These are phyloP conservation scores for Oscheius sp. DNA, from an alignment of 2,888 invertebrate species.

Conservation along the genomic window DNA sequence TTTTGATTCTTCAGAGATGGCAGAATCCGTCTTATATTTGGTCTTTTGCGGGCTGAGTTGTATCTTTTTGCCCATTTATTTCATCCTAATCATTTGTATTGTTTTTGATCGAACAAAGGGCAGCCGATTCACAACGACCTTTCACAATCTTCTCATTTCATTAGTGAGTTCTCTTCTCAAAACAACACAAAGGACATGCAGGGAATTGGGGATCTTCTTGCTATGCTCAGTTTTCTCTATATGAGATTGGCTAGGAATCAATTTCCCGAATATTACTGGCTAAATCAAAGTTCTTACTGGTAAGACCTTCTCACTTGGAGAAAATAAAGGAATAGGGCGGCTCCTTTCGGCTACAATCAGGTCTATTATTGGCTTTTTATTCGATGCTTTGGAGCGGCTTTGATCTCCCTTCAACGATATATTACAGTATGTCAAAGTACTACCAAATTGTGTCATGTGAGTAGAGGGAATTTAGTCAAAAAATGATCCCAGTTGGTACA, in stretches of 20 bases:
- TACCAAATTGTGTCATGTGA: neutral
- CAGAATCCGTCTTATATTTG: neutral
- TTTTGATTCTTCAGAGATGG: no score
- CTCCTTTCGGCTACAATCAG: slow-evolving; percentile 10
- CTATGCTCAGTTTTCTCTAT: slow-evolving; percentile 12
- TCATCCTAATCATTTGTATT: neutral
- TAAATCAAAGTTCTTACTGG: neutral
- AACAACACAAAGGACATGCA: neutral
- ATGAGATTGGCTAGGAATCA: neutral
- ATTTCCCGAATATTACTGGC: slow-evolving; percentile 1
- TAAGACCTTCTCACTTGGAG: neutral
- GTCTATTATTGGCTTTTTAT: slow-evolving; percentile 18
- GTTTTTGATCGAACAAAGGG: slow-evolving; percentile 3
- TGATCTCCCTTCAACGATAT: slow-evolving; percentile 21
- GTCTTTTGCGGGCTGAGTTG: slow-evolving; percentile 12
- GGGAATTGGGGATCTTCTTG: slow-evolving; percentile 6
- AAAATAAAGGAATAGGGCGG: neutral
- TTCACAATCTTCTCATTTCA: slow-evolving; percentile 15
- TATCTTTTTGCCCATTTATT: slow-evolving; percentile 12
- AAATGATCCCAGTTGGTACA: neutral
- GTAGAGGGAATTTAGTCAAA: neutral
- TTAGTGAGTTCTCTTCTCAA: neutral
- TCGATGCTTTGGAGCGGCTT: slow-evolving; percentile 9
- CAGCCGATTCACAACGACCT: slow-evolving; percentile 5
- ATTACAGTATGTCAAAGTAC: slow-evolving; percentile 11